Evolutionary conservation across 2,113 vertebrate species (phyloP).

Genomic region (Thunnus maccoyii): DNA sequence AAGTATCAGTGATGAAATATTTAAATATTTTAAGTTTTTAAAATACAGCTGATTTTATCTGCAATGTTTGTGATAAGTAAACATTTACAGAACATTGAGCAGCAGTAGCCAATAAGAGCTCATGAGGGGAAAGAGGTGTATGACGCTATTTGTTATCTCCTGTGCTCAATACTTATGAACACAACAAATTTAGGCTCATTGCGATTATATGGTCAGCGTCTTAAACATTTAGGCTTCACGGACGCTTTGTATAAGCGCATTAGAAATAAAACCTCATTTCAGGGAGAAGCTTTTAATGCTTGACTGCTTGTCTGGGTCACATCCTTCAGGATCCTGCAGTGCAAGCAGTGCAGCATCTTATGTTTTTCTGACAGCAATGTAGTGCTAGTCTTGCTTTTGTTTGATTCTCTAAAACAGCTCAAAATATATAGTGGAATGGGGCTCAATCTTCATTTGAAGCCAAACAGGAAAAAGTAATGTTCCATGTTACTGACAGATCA

Average conservation of each 20-base stretch:
- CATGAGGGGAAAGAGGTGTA: background rate
- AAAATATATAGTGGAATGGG: background rate
- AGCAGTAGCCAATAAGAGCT: background rate
- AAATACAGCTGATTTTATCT: too few relatives aligned
- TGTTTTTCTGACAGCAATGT: background rate
- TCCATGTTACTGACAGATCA: slow-evolving; percentile 1
- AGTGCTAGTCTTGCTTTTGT: background rate
- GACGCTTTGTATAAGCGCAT: background rate
- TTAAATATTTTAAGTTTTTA: background rate
- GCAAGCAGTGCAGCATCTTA: background rate
- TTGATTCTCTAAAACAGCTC: background rate
- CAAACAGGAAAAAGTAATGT: background rate
- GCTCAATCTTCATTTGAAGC: background rate
- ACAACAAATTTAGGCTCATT: too few relatives aligned
- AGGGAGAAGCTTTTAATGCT: too few relatives aligned
- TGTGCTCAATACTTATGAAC: background rate
- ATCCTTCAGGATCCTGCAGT: background rate
- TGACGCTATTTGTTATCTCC: background rate
- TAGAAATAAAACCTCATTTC: background rate
- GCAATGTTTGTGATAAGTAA: too few relatives aligned
- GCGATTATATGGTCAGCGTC: too few relatives aligned
- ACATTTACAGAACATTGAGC: background rate
- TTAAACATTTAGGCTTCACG: too few relatives aligned
- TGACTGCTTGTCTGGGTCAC: background rate
- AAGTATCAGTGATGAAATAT: background rate